Base-by-base conservation (phyloP, 30 jellyfish, hydroid and myxozoan species). In the Hydractinia echinata region DNA sequence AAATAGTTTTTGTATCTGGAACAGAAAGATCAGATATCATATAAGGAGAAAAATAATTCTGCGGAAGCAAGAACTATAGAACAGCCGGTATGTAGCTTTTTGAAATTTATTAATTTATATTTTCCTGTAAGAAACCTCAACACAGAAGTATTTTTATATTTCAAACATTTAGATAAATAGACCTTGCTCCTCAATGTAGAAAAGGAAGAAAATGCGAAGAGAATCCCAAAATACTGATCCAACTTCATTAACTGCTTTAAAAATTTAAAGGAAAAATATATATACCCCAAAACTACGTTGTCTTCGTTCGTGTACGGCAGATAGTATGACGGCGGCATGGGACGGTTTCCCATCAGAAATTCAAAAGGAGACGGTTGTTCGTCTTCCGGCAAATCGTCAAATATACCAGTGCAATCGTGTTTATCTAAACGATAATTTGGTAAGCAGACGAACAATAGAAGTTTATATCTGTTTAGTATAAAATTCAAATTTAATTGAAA, bases 301-400 rank as follows among this genome's bases (percentile, higher is more conserved):
- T 50, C 50, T 30, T 67, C 49, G 61, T 80, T 67, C 18, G 39
- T 51, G 61, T 80, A 80, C n/a, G 87, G 87, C 7, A 80, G 70
- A 80, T 80, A 80, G 5, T 30, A 62, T 13, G 87, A 80, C 15
- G 50, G 18, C 4, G 81, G 81, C 48, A 80, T 20, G 9, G 84
- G 68, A 19, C 66, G 51, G 16, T n/a, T 30, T 21, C 74, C 5
- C 82, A 61, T 61, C 70, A 48, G 51, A 61, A 80, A 80, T 8
- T 61, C 73, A 3, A 80, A 19, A 13, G 61, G 30, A 5, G 3
- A 5, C 10, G 72, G 51, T 7, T 13, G 30, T 30, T 80, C 84
- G 10, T 80, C 72, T 7, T 9, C 66, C 13, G 87, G 87, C 5
- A 80, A 16, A 52, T 80, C 87, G 39, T 80, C 85, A 66, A 80